phyloP scores from a whole-genome alignment of 2,888 invertebrate genomes.

The Chymomyza amoena region DNA sequence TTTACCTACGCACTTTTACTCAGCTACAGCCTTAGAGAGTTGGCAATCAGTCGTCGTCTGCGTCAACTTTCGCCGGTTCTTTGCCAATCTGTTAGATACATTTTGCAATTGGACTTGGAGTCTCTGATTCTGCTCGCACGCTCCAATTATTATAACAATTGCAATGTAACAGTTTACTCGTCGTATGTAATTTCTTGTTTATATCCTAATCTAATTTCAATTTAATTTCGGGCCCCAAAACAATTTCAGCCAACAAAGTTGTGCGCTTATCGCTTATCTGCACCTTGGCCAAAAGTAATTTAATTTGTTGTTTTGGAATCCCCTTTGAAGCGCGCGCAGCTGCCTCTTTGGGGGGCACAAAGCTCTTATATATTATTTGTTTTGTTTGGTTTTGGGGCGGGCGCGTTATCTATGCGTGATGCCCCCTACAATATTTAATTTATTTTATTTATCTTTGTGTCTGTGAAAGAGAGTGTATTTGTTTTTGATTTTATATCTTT shows the following conservation, averaged over 20 bases:
- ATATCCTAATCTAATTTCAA: neutral
- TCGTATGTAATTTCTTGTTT: neutral
- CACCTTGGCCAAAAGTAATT: slow-evolving; percentile 28
- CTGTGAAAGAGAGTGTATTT: slow-evolving; percentile 13
- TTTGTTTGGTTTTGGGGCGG: neutral
- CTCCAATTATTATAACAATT: slow-evolving; percentile 45
- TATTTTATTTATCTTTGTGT: slow-evolving; percentile 31
- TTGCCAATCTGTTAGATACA: slow-evolving; percentile 18
- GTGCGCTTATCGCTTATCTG: slow-evolving; percentile 34
- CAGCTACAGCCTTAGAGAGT: neutral
- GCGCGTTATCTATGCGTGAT: slow-evolving; percentile 8
- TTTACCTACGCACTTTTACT: slow-evolving; percentile 69
- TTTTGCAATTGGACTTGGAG: slow-evolving; percentile 13
- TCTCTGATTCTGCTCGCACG: slow-evolving; percentile 50
- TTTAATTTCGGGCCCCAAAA: slow-evolving; percentile 20
- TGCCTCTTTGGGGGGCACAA: neutral
- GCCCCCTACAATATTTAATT: slow-evolving; percentile 34
- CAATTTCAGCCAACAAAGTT: slow-evolving; percentile 9
- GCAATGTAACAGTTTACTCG: neutral
- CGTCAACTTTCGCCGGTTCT: slow-evolving; percentile 52
- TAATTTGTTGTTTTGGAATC: slow-evolving; percentile 13
- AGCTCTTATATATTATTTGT: neutral
- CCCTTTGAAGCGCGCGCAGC: neutral
- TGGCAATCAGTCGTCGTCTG: neutral
- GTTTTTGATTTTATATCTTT: slow-evolving; percentile 12